Conservation (phyloP, 2,797 vertebrate species). For the Pyrocephalus nanus region DNA sequence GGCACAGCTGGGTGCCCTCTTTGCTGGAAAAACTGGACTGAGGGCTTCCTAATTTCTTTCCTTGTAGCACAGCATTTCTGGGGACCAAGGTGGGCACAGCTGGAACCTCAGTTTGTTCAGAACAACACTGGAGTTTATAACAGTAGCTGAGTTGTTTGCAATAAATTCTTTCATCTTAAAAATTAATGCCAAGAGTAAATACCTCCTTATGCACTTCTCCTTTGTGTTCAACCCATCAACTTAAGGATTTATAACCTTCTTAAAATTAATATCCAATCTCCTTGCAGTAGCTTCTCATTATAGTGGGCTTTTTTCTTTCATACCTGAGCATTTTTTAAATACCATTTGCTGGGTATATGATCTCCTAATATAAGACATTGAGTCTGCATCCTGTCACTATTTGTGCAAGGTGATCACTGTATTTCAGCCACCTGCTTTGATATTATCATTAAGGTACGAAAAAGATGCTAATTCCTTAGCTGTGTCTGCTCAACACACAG, state of each 20-base stretch:
- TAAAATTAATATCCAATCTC: conserved; percentile 40
- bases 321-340: neutral
- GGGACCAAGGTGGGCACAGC: neutral
- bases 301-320: neutral
- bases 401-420: neutral
- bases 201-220: neutral
- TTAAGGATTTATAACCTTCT: conserved; percentile 40
- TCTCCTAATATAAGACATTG: neutral
- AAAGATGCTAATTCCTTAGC: neutral
- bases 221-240: neutral
- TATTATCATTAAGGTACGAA: neutral
- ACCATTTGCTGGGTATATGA: neutral
- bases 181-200: conserved; percentile 35
- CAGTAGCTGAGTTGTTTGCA: neutral
- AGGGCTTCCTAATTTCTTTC: neutral
- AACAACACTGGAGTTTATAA: neutral
- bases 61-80: neutral
- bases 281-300: conserved; percentile 24
- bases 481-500: neutral
- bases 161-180: neutral
- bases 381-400: neutral
- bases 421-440: neutral
- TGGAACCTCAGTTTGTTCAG: neutral
- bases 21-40: neutral
- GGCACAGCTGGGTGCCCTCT: neutral